These are phyloP conservation scores for Karalla daura DNA, from an alignment of 2,797 vertebrate species.

Conservation along the genomic window DNA sequence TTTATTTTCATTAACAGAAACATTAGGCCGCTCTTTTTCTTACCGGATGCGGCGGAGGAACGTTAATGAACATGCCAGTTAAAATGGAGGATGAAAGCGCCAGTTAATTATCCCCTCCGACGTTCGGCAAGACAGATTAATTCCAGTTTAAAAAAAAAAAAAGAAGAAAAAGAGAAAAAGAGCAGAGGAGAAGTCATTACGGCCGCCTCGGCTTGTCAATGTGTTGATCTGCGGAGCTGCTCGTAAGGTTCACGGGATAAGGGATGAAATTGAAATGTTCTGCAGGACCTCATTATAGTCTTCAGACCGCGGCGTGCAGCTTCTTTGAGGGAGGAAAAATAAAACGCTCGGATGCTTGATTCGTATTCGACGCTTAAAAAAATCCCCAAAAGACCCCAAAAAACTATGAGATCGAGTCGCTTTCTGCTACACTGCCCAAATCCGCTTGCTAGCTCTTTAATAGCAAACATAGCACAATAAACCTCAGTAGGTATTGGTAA, in stretches of 20 bases:
- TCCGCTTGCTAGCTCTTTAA: too few relatives aligned
- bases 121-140: constrained; percentile 74
- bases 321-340: background rate
- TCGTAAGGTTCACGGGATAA: constrained; percentile 68
- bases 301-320: constrained; percentile 18
- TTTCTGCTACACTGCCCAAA: too few relatives aligned
- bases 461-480: too few relatives aligned
- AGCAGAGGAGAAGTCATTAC: constrained; percentile 62
- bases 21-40: constrained; percentile 68
- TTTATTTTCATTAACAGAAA: constrained; percentile 78
- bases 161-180: background rate
- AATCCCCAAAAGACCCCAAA: too few relatives aligned
- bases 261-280: constrained; percentile 64
- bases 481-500: too few relatives aligned
- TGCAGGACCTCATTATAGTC: constrained; percentile 59
- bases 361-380: constrained; percentile 19
- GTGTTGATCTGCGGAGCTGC: constrained; percentile 73
- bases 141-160: constrained; percentile 56
- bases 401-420: too few relatives aligned
- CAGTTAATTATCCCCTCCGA: constrained; percentile 81
- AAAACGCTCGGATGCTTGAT: constrained; percentile 9
- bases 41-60: constrained; percentile 63
- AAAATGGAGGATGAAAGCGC: constrained; percentile 78
- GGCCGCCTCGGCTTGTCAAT: constrained; percentile 64
- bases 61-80: constrained; percentile 79